Evolutionary conservation across 1,140 invertebrate species (phyloP), one percentile per base, ranked within the genome.

Genomic region (Pseudomyrmex dendroicus): DNA sequence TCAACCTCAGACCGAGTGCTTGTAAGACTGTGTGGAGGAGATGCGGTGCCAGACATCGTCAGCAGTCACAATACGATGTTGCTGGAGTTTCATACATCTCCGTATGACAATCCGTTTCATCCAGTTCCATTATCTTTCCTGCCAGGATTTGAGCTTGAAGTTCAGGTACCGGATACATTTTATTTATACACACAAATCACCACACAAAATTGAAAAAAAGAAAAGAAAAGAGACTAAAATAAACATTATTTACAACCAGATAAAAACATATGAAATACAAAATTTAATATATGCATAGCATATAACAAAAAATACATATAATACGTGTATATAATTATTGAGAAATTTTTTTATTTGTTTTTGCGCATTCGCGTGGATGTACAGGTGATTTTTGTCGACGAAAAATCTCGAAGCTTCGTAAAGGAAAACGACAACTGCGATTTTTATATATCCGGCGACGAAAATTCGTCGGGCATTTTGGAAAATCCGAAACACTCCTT

Each of bases 401-500:
- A 96, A 89, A 96, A 96, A 88, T 97, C 97, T 0, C 95, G 96
- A 76, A 96, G 95, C 73, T 97, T 97, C 92, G 96, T 97, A 74
- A 95, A 96, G 87, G 95, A 96, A 84, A 96, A 96, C 86, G 95
- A 96, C 56, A 96, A 96, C 62, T 97, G 97, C 90, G 96, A 97
- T 85, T 97, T 97, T 92, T 95, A 97, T 74, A 95, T 97, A 73
- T 96, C 96, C 72, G 96, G 96, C 46, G 96, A 97, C 84, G 96
- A 97, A 87, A 96, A 96, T 85, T 95, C 96, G 5, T 96, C 96
- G 83, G 97, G 97, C 2, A 90, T 95, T 7, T 86, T 96, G 48
- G 96, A 97, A 89, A 97, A 97, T 90, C 97, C 97, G 0, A 95
- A 96, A 68, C 97, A 98, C 91, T 98, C 97, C 2, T 91, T 98